phyloP scores from a whole-genome alignment of 2,888 invertebrate genomes.

The Smittia sp. region DNA sequence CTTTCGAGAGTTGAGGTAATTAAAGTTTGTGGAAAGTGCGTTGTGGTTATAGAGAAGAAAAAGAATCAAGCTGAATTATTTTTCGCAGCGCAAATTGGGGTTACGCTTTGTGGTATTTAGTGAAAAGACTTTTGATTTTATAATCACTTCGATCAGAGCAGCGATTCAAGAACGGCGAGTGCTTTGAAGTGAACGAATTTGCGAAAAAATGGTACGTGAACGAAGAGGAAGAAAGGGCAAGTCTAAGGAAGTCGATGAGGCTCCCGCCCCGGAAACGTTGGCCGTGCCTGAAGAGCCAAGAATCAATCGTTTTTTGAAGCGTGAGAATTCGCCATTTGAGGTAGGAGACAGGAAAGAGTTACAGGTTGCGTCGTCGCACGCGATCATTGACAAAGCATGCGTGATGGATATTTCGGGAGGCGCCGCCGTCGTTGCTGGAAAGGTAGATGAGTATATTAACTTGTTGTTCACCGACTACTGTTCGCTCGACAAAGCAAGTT shows the following conservation, averaged over 20 bases:
- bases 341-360: constrained; percentile 51
- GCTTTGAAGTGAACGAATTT: background rate
- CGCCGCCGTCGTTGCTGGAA: constrained; percentile 24
- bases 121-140: constrained; percentile 30
- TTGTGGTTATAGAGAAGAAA: background rate
- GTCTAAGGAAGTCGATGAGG: constrained; percentile 30
- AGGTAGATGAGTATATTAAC: constrained; percentile 38
- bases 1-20: constrained; percentile 33
- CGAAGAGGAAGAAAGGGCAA: constrained; percentile 25
- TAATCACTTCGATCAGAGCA: background rate
- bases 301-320: constrained; percentile 29
- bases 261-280: constrained; percentile 7
- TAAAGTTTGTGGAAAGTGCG: background rate
- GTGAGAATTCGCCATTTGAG: constrained; percentile 53
- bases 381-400: constrained; percentile 53
- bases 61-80: background rate
- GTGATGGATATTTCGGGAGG: constrained; percentile 53
- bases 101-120: constrained; percentile 22
- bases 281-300: constrained; percentile 32
- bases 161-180: background rate
- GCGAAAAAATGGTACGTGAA: constrained; percentile 24
- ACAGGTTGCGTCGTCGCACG: constrained; percentile 51
- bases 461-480: constrained; percentile 36
- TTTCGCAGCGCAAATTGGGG: constrained; percentile 28
- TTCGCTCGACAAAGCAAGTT: constrained; percentile 38